Base-by-base conservation (phyloP, 2,888 invertebrate genomes). In the Xylota sylvarum region DNA sequence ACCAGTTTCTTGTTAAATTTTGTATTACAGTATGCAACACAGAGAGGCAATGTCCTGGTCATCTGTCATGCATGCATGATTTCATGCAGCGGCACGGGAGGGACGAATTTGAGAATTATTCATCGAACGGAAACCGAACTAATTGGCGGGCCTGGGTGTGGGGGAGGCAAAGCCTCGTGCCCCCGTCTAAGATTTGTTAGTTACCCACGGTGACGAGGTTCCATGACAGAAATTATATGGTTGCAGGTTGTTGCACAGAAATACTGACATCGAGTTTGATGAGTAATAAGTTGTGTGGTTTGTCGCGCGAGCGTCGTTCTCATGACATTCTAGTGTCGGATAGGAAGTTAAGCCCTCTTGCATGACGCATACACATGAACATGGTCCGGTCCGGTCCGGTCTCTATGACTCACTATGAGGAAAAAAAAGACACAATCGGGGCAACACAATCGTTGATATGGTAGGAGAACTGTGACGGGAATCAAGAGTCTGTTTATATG, bases 331-430 rank as follows among this genome's bases (percentile, higher is more conserved):
- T 65, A 69, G 58, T 30, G 70, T 76, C 65, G 85, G 12, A 10
- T 32, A 37, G 40, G 85, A 76, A 81, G 81, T 72, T 85, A 81
- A 81, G 81, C 81, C 81, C 85, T 81, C 81, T 76, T 60, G 58
- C 80, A 81, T 85, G 85, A 85, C 80, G 65, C 81, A 83, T 56
- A 62, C 48, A 46, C 9, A 19, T 32, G 46, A 27, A 27, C 56
- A n/a, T 56, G 30, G 37, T 10, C 37, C 3, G 10, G 37, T 10
- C 12, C 10, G 32, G 32, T 37, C 37, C 10, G 0, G 73, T 62
- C 43, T 40, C 43, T 32, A 58, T 70, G 70, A 70, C 19, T 70
- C 70, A 70, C 27, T 4, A 10, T 12, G 23, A 48, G 4, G 30
- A 14, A n/a, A 9, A 10, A 40, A n/a, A 55, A 43, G 69, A 14